phyloP scores from a whole-genome alignment of 2,113 vertebrate genomes.

The Excalfactoria chinensis region DNA sequence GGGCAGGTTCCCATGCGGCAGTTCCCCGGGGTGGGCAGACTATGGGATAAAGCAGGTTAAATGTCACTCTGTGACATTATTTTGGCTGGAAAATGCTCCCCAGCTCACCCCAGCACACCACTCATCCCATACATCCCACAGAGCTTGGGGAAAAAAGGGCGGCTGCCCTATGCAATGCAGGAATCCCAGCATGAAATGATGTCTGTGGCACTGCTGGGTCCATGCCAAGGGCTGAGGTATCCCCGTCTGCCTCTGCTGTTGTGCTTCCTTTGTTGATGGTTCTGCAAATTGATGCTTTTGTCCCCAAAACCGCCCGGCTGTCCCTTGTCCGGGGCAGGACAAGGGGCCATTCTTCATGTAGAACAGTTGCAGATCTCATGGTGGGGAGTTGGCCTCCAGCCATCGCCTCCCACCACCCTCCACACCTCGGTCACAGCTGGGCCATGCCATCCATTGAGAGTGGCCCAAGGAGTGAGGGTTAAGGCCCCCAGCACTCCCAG shows the following conservation, averaged over 20 bases:
- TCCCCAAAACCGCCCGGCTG: accelerated
- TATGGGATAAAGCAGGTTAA: neutral
- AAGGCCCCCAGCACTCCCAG: neutral
- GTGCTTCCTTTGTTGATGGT: neutral
- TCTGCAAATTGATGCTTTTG: neutral
- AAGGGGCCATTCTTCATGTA: constrained; percentile 19
- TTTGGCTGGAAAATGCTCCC: neutral
- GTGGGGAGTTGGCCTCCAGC: accelerated
- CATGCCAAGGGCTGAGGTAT: neutral
- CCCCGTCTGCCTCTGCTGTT: neutral
- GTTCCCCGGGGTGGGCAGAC: neutral
- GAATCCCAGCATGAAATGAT: accelerated
- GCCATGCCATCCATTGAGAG: neutral
- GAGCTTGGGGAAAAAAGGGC: neutral
- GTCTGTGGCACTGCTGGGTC: accelerated
- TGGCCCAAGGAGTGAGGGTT: neutral
- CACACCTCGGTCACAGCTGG: constrained; percentile 32
- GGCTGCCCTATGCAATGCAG: neutral
- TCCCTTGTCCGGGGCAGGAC: neutral
- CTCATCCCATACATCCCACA: accelerated
- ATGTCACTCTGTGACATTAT: neutral
- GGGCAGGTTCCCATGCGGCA: neutral
- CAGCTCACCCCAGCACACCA: accelerated
- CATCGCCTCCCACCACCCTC: neutral
- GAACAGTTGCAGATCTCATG: constrained; percentile 11